Evolutionary conservation across 2,888 invertebrate species (phyloP), one percentile per base, ranked within the genome.

Genomic region (Aquatica leii): DNA sequence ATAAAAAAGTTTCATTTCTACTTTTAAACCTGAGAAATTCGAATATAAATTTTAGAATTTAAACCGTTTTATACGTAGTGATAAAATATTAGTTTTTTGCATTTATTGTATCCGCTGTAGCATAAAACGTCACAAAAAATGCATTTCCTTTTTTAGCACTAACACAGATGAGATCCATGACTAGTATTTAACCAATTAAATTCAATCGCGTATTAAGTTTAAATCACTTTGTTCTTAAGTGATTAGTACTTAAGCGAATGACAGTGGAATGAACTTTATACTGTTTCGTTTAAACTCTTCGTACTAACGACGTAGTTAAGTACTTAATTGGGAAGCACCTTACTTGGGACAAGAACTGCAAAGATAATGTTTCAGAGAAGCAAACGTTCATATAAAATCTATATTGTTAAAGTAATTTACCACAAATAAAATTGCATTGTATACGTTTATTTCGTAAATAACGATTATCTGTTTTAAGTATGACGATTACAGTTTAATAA

Each of bases 181-280:
- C 8, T 20, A 46, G 8, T 5, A 74, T 73, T 74, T 73, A 65
- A 69, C 73, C 75, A 74, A 77, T 76, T 77, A 75, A 77, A 75
- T 75, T 75, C 73, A 73, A 76, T 76, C 74, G 70, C 68, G 71
- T 71, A 73, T 70, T 70, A 72, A 72, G 71, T 73, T 67, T 65
- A 72, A 77, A 78, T 77, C 72, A 74, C 75, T 76, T 77, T 76
- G 75, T 76, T 75, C 73, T 73, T 75, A 77, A 74, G 72, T 75
- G 74, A 76, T 77, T 76, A 75, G 71, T 67, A 69, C 70, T 70
- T 73, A 69, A 69, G 67, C 65, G 68, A 72, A 72, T 69, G 70
- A 73, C 70, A 73, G 66, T 58, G 53, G 63, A 65, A 71, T 72
- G 62, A 73, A 74, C 69, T 71, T 72, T 73, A 73, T 73, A 67